Percentiles rank a stretch among this genome's conserved stretches.
Evolutionary conservation across 2,113 vertebrate genomes (phyloP).

Genomic region (Rhynchomys soricoides): DNA sequence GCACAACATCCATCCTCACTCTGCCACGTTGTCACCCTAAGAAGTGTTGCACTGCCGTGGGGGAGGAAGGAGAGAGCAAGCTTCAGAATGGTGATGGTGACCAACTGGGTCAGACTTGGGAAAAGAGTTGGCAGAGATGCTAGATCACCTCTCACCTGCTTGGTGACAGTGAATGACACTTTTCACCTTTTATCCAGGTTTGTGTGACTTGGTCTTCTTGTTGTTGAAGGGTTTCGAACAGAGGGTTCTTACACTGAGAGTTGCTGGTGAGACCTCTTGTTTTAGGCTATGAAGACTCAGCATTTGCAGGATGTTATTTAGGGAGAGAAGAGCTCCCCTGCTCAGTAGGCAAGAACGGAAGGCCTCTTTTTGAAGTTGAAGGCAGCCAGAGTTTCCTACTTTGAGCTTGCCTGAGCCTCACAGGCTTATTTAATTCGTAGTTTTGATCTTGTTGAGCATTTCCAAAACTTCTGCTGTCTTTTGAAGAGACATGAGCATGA

Average conservation of each 20-base stretch:
- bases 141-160: background rate
- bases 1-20: no score
- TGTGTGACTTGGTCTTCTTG: background rate
- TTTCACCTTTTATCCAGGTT: background rate
- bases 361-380: background rate
- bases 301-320: background rate
- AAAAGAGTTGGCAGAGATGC: background rate
- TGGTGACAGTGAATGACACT: background rate
- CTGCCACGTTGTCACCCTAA: background rate
- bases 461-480: background rate
- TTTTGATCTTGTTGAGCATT: conserved; percentile 54
- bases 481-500: conserved; percentile 38
- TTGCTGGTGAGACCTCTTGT: background rate
- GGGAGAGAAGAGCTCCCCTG: background rate
- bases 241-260: background rate
- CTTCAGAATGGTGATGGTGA: no score
- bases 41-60: rapidly evolving
- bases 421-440: conserved; percentile 22
- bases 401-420: conserved; percentile 22
- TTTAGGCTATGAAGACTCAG: background rate
- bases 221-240: background rate
- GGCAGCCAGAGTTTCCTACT: background rate
- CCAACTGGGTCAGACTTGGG: background rate
- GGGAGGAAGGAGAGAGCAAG: rapidly evolving
- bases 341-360: background rate